These are phyloP conservation scores for Leptopilina clavipes DNA, from an alignment of 1,140 invertebrate species.

Conservation along the genomic window DNA sequence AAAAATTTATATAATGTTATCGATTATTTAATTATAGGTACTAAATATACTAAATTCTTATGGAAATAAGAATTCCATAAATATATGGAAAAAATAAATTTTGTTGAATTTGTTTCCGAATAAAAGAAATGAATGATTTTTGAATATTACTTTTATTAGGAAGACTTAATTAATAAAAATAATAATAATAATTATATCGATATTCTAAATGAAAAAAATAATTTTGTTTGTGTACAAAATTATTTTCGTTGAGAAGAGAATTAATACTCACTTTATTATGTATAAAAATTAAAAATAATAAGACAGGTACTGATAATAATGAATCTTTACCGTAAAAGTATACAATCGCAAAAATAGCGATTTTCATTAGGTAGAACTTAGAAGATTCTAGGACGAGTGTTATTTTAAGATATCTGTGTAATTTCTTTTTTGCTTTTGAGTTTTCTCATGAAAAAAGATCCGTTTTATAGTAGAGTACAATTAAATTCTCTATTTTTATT, in stretches of 20 bases:
- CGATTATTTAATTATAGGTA: too few species aligned
- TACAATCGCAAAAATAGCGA: conserved; percentile 6
- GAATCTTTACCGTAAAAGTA: conserved; percentile 31
- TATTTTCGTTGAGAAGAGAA: conserved; percentile 5
- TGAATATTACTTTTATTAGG: too few species aligned
- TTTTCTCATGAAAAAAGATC: not conserved
- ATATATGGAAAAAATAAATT: too few species aligned
- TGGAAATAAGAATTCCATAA: too few species aligned
- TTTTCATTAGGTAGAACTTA: conserved; percentile 20
- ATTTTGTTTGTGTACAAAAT: not conserved
- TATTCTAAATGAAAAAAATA: not conserved
- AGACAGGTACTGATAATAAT: conserved; percentile 27
- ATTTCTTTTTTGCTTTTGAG: not conserved
- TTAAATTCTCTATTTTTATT: not conserved
- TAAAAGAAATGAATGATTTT: too few species aligned
- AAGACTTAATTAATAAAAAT: too few species aligned
- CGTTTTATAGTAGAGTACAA: not conserved
- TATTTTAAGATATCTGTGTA: not conserved
- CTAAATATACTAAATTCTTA: too few species aligned
- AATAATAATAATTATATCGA: too few species aligned
- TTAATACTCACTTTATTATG: conserved; percentile 31
- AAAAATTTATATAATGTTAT: too few species aligned
- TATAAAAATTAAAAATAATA: conserved; percentile 3
- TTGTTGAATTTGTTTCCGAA: too few species aligned
- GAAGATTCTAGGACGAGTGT: not conserved